A percentile compares a stretch with the other conserved stretches of the same genome.
phyloP scores from a whole-genome alignment of 2,888 invertebrate species.

The Heliconius erato region DNA sequence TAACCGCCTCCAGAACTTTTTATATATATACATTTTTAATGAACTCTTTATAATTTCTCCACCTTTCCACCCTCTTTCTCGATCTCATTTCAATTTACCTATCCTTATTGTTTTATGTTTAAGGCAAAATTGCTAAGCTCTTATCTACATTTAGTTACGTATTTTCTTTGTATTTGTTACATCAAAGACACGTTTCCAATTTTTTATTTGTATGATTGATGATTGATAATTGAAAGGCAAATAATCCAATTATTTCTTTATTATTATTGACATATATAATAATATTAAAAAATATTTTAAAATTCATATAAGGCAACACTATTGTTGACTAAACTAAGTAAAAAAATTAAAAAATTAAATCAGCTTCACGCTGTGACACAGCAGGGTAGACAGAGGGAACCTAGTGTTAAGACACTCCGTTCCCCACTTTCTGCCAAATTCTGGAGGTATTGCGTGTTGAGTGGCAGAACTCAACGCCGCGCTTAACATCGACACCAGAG shows the following conservation, averaged over 20 bases:
- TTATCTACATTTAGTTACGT: too few species aligned
- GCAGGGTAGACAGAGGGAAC: too few species aligned
- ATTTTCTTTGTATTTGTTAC: background rate
- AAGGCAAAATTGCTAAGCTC: background rate
- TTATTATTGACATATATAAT: background rate
- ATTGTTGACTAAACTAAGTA: background rate
- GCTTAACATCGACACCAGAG: too few species aligned
- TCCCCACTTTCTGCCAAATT: too few species aligned
- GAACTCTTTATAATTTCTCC: background rate
- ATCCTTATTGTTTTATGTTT: conserved; percentile 1
- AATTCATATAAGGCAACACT: background rate
- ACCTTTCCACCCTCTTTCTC: background rate
- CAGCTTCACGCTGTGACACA: too few species aligned
- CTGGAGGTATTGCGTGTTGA: too few species aligned
- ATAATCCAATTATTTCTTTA: background rate
- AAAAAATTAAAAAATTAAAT: background rate
- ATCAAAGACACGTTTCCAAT: background rate
- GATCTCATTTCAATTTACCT: background rate
- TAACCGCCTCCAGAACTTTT: background rate
- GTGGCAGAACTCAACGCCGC: too few species aligned
- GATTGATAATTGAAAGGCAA: background rate
- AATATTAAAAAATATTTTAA: background rate
- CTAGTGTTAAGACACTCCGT: too few species aligned
- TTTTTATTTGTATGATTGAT: background rate
- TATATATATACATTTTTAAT: background rate